Evolutionary conservation across 2,888 invertebrate species (phyloP), one percentile per base, ranked within the genome.

Genomic region (Rhogogaster chlorosoma): DNA sequence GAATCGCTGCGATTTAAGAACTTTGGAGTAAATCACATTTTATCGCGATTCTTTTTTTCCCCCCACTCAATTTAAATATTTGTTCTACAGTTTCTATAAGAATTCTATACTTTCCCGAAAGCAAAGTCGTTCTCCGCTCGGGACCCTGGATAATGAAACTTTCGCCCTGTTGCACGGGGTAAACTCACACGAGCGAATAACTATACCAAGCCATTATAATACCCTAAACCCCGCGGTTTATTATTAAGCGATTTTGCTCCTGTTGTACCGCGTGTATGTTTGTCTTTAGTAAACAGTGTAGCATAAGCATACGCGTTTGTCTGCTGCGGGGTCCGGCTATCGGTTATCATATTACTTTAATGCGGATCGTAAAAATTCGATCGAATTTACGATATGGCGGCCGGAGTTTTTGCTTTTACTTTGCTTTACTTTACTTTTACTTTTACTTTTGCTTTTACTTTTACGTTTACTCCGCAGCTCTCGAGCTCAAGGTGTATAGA

Each of bases 91-190:
- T 67, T 67, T 67, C 15, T 15, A 26, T 22, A 26, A 15, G n/a
- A n/a, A n/a, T n/a, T 29, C 12, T 15, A 6, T 18, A 15, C n/a
- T 45, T 45, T 67, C 22, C 15, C 18, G 1, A 32, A 32, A 15
- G 32, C 22, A 22, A 22, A n/a, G 18, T 53, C 3, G 4, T 53
- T 53, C 18, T n/a, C 6, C 15, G n/a, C n/a, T n/a, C n/a, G n/a
- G 53, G 0, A 67, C 10, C 15, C 10, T 67, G 5, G 7, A 1
- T 3, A 26, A 12, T 10, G 32, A 5, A 77, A 53, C 32, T 77
- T 77, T 77, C 53, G n/a, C n/a, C 77, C 77, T 77, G 77, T 77
- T 77, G 77, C 77, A 77, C 45, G 32, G 45, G 12, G 12, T n/a
- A 38, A 22, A 26, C 32, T 32, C 32, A 7, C 26, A 29, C 15